Evolutionary conservation across 2,888 invertebrate genomes (phyloP).

Genomic region (Stenchaetothrips biformis): DNA sequence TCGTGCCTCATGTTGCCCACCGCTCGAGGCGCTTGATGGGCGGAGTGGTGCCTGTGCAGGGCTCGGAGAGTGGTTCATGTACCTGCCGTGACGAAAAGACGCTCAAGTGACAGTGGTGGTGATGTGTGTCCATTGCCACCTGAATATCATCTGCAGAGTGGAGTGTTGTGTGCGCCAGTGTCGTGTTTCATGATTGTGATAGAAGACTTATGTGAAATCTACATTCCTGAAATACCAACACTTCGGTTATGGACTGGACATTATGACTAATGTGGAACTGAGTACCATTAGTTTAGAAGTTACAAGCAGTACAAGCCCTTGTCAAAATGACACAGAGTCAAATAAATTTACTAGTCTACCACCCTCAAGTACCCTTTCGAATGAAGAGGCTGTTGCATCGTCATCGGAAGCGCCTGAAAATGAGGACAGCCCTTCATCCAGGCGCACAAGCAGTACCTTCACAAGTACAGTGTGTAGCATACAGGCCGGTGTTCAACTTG

Average conservation of each 20-base stretch:
- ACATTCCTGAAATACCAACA: neutral
- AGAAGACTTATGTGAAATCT: no score
- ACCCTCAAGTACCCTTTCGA: neutral
- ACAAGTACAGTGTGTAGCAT: slow-evolving; percentile 2
- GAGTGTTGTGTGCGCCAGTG: no score
- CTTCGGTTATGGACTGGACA: neutral
- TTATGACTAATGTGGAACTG: slow-evolving; percentile 21
- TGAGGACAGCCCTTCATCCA: neutral
- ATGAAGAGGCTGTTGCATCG: neutral
- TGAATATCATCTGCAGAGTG: no score
- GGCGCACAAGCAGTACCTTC: neutral
- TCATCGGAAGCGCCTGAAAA: neutral
- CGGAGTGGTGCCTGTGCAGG: no score
- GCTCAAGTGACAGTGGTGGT: no score
- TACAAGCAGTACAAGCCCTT: neutral
- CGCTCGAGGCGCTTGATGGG: no score
- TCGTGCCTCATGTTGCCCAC: no score
- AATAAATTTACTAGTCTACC: neutral
- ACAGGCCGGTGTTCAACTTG: neutral
- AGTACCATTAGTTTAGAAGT: slow-evolving; percentile 3
- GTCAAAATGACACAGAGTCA: neutral
- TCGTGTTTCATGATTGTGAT: no score
- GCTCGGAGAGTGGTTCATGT: no score
- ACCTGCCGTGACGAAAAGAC: no score
- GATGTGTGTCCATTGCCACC: no score